Percentiles rank a stretch among this genome's conserved stretches.
phyloP scores from a whole-genome alignment of 2,888 invertebrate genomes.

The Agrilus mali region DNA sequence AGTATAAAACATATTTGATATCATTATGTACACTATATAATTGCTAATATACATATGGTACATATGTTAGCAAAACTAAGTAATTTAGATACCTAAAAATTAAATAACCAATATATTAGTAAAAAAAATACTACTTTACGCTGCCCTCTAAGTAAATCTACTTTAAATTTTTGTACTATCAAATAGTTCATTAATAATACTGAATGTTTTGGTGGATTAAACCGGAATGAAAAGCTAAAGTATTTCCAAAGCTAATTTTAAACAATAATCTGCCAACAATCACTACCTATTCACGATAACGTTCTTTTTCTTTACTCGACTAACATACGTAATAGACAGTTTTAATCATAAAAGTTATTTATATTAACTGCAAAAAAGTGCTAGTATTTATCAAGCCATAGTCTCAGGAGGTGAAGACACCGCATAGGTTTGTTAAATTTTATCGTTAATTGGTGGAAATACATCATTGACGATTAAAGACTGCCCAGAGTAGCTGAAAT shows the following conservation, averaged over 20 bases:
- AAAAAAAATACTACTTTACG: background rate
- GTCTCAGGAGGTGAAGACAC: background rate
- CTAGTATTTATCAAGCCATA: constrained; percentile 8
- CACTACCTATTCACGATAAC: no score
- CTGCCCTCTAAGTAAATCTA: background rate
- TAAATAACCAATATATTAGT: background rate
- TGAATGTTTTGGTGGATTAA: no score
- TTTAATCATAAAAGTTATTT: no score
- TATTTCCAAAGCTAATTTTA: no score
- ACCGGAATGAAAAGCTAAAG: no score
- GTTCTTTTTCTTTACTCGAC: no score
- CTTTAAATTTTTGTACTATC: background rate
- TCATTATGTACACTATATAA: constrained; percentile 5
- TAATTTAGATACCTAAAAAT: background rate
- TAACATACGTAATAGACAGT: no score
- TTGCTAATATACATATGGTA: constrained; percentile 2
- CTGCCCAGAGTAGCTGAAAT: constrained; percentile 82
- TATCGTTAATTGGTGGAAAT: constrained; percentile 55
- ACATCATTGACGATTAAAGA: constrained; percentile 86
- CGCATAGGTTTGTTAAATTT: constrained; percentile 19
- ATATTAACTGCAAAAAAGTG: constrained; percentile 2
- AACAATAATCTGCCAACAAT: no score
- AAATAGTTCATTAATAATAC: background rate
- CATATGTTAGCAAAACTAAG: background rate
- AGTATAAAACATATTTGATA: background rate